These are phyloP conservation scores for Mastacembelus armatus DNA, from an alignment of 2,797 vertebrate species.

Conservation along the genomic window DNA sequence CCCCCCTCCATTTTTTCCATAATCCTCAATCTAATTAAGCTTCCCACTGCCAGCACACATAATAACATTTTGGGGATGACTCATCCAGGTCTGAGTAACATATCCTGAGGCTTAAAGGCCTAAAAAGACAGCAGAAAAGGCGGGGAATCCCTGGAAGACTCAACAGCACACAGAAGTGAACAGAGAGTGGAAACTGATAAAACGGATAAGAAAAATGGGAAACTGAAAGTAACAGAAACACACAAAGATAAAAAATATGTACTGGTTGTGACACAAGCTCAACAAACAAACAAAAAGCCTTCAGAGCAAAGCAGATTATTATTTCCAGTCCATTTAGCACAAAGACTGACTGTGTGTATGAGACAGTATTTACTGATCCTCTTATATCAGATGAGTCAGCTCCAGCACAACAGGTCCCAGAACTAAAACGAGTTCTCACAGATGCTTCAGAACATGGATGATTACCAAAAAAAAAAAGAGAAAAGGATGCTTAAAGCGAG, in stretches of 20 bases:
- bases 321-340: too few species aligned
- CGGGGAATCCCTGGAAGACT: conserved; percentile 22
- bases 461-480: background rate
- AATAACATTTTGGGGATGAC: conserved; percentile 52
- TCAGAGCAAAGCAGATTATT: too few species aligned
- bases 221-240: conserved; percentile 36
- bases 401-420: background rate
- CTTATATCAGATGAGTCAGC: conserved; percentile 7
- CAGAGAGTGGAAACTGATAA: conserved; percentile 1
- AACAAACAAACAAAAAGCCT: too few species aligned
- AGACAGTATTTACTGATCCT: conserved; percentile 17
- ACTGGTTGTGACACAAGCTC: background rate
- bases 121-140: conserved; percentile 6
- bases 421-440: background rate
- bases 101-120: conserved; percentile 39
- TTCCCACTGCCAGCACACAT: conserved; percentile 4
- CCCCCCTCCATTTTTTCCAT: background rate
- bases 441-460: background rate
- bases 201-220: background rate
- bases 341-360: background rate
- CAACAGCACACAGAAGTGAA: background rate
- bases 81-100: conserved; percentile 48
- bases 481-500: background rate
- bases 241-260: background rate
- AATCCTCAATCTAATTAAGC: conserved; percentile 25